Evolutionary conservation across 1,140 invertebrate species (phyloP).

Genomic region (Heliconius eleuchia): DNA sequence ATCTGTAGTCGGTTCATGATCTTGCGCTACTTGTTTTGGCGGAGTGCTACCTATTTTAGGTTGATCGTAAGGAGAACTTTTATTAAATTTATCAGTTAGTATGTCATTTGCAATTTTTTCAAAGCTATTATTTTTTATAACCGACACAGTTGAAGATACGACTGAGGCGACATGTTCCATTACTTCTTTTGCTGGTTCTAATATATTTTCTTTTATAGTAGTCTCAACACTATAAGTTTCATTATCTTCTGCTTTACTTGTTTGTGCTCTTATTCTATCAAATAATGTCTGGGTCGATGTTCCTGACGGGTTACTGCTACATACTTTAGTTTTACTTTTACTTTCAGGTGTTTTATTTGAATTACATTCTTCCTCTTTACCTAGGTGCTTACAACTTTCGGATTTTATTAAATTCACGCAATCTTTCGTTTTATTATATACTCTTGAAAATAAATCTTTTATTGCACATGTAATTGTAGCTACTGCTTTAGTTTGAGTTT

Average conservation of each 20-base stretch:
- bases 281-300: conserved; percentile 6
- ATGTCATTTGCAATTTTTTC: conserved; percentile 38
- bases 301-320: conserved; percentile 5
- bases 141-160: conserved; percentile 27
- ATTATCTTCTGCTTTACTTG: conserved; percentile 19
- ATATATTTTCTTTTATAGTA: conserved; percentile 25
- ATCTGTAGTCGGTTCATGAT: conserved; percentile 31
- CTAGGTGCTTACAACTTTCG: conserved; percentile 40
- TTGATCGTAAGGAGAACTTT: conserved; percentile 41
- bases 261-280: conserved; percentile 26
- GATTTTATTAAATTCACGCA: conserved; percentile 45
- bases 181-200: conserved; percentile 23
- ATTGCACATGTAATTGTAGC: conserved; percentile 48
- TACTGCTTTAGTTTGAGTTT: conserved; percentile 39
- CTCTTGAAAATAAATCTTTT: conserved; percentile 47
- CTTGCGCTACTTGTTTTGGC: conserved; percentile 34
- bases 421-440: conserved; percentile 52
- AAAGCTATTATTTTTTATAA: conserved; percentile 18
- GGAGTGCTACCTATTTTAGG: conserved; percentile 13
- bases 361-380: conserved; percentile 2
- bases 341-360: conserved; percentile 4
- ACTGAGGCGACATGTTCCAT: conserved; percentile 24
- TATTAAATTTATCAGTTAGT: conserved; percentile 33
- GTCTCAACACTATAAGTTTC: conserved; percentile 5
- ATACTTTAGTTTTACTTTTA: conserved; percentile 30